Percentiles rank a stretch among this genome's conserved stretches.
phyloP scores from a whole-genome alignment of 2,888 invertebrate genomes.

The Thymelicus lineola region DNA sequence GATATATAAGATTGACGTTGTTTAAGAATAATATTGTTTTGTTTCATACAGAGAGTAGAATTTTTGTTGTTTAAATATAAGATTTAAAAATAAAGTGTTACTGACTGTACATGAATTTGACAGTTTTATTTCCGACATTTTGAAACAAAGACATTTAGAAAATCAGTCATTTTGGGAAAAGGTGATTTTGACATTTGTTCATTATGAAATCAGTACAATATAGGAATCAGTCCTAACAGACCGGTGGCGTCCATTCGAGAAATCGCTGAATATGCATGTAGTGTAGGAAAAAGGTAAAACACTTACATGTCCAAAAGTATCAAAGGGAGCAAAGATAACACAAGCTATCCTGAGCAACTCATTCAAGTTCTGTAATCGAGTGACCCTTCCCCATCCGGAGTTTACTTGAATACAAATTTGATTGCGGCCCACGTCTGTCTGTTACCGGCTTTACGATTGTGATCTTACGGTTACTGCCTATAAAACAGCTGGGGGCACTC shows the following conservation, averaged over 20 bases:
- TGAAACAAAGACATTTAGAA: too few species aligned
- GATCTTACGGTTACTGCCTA: conserved; percentile 68
- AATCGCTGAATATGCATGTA: neutral
- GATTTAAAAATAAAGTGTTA: too few species aligned
- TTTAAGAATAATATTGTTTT: too few species aligned
- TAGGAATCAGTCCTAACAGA: too few species aligned
- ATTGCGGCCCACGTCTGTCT: conserved; percentile 59
- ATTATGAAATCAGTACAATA: too few species aligned
- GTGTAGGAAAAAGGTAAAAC: neutral
- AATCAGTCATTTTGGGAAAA: too few species aligned
- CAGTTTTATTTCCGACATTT: too few species aligned
- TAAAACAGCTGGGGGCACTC: conserved; percentile 53
- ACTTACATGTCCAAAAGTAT: conserved; percentile 1
- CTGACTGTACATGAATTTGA: too few species aligned
- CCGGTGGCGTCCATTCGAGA: neutral
- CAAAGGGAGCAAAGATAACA: conserved; percentile 5
- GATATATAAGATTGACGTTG: too few species aligned
- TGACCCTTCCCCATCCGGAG: conserved; percentile 56
- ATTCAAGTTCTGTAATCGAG: conserved; percentile 53
- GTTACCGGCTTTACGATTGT: conserved; percentile 72
- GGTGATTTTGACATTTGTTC: too few species aligned
- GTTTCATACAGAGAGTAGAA: too few species aligned
- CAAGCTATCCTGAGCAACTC: conserved; percentile 6
- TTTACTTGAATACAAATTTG: conserved; percentile 66
- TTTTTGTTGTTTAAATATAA: too few species aligned